These are phyloP conservation scores for Drosophila saltans DNA, from an alignment of 1,140 invertebrate genomes.

Conservation along the genomic window DNA sequence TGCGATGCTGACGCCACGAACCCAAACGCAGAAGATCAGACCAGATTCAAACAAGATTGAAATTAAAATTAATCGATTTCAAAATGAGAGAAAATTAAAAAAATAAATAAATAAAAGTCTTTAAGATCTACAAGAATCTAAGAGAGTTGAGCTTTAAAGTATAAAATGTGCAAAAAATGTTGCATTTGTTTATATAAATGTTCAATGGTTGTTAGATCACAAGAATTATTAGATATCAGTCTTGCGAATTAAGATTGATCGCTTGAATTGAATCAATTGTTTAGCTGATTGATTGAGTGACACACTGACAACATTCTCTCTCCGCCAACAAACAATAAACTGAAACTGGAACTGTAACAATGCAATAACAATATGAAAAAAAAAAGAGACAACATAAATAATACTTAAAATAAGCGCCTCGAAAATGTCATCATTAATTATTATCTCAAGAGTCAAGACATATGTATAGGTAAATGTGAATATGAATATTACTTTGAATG, in stretches of 20 bases:
- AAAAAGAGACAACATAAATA: constrained; percentile 59
- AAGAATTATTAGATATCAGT: not conserved
- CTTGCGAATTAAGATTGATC: constrained; percentile 17
- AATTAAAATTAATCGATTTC: constrained; percentile 1
- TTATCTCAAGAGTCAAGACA: constrained; percentile 19
- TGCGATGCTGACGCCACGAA: constrained; percentile 28
- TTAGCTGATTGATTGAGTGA: constrained; percentile 16
- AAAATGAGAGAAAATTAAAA: not conserved
- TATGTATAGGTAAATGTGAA: not conserved
- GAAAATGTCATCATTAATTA: constrained; percentile 74
- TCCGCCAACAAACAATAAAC: not conserved
- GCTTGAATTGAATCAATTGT: constrained; percentile 14
- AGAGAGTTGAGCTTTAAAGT: too few relatives aligned
- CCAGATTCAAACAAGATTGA: constrained; percentile 3
- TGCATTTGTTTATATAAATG: constrained; percentile 6
- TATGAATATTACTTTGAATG: constrained; percentile 9
- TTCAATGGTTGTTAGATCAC: not conserved
- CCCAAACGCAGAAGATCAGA: constrained; percentile 19
- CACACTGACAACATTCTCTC: constrained; percentile 1
- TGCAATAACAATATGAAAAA: constrained; percentile 32
- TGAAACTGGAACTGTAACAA: constrained; percentile 8
- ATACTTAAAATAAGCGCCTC: constrained; percentile 59
- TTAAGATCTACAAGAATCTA: too few relatives aligned
- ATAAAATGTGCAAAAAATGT: too few relatives aligned
- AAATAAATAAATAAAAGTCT: too few relatives aligned